Evolutionary conservation across 2,113 vertebrate species (phyloP), one percentile per base, ranked within the genome.

Genomic region (Zapornia atra): DNA sequence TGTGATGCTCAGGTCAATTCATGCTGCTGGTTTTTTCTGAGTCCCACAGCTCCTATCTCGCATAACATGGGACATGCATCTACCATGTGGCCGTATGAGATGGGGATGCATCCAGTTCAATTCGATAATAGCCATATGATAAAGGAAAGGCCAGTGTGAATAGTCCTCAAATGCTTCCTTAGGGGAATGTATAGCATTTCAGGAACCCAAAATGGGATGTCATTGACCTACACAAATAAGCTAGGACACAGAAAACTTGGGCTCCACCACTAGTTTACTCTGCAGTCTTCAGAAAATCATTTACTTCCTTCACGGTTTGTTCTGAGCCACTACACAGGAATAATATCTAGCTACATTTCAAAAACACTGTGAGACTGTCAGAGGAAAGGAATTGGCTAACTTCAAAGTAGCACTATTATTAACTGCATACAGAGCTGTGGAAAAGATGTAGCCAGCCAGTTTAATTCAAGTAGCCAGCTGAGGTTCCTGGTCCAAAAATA

Each of bases 361-460:
- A 84, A 96, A 96, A 70, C 56, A 79, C 88, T 48, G 38, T 18
- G 68, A 92, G 82, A 78, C 82, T 56, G 82, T 77, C 84, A 68
- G 86, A 83, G 65, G 53, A 79, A 94, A 96, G 51, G 76, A 96
- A 95, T 86, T 81, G 90, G 57, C 72, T 84, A 84, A 91, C 90
- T 96, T 96, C 92, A 92, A 93, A 96, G 80, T 71, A 81, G 8
- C 59, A 18, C 60, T 86, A 36, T 92, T 93, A 93, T 92, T 86
- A 96, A 93, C 72, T 83, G 64, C 82, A 68, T 63, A 50, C 53
- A 82, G 88, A 86, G 46, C 77, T 89, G 86, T 81, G 81, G 69
- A 91, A 93, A 93, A 91, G 86, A 84, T 88, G 48, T 92, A 84
- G 68, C 40, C 40, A 72, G 54, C 38, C 86, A 60, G 82, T 94